These are phyloP conservation scores for Machimus atricapillus DNA, from an alignment of 2,888 invertebrate genomes.

Conservation along the genomic window DNA sequence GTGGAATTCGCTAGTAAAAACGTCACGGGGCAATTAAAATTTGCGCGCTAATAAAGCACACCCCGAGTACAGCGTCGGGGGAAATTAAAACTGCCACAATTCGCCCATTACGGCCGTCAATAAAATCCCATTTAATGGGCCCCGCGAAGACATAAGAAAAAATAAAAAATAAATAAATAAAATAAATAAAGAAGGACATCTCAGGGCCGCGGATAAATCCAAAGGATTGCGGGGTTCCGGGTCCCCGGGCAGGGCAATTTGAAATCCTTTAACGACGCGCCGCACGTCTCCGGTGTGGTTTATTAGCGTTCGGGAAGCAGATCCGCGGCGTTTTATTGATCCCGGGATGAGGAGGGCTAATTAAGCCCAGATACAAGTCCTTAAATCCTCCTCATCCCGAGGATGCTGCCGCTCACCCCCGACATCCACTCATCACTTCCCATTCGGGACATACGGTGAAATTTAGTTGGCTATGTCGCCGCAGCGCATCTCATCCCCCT, in stretches of 20 bases:
- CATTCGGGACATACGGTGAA: slow-evolving; percentile 27
- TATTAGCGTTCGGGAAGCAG: not conserved
- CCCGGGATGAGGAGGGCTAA: slow-evolving; percentile 9
- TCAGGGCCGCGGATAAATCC: not conserved
- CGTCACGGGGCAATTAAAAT: not conserved
- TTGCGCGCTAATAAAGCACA: slow-evolving; percentile 23
- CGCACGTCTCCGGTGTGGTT: slow-evolving; percentile 32
- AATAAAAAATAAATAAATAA: not conserved
- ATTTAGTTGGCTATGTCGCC: not conserved
- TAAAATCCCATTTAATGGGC: slow-evolving; percentile 3
- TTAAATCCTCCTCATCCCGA: not conserved
- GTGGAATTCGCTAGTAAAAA: not conserved
- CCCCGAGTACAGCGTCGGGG: not conserved
- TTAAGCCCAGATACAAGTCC: slow-evolving; percentile 1
- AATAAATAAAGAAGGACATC: not conserved
- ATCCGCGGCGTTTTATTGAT: slow-evolving; percentile 28
- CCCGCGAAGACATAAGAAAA: not conserved
- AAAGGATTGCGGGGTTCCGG: not conserved
- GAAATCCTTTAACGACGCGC: slow-evolving; percentile 22
- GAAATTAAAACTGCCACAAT: slow-evolving; percentile 22
- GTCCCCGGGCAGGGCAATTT: not conserved
- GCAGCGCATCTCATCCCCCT: not conserved
- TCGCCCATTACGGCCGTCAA: slow-evolving; percentile 8
- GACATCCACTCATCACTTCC: not conserved
- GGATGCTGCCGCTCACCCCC: not conserved